Percentiles rank a stretch among this genome's conserved stretches.
phyloP scores from a whole-genome alignment of 2,888 invertebrate species.

The Spodoptera littoralis region DNA sequence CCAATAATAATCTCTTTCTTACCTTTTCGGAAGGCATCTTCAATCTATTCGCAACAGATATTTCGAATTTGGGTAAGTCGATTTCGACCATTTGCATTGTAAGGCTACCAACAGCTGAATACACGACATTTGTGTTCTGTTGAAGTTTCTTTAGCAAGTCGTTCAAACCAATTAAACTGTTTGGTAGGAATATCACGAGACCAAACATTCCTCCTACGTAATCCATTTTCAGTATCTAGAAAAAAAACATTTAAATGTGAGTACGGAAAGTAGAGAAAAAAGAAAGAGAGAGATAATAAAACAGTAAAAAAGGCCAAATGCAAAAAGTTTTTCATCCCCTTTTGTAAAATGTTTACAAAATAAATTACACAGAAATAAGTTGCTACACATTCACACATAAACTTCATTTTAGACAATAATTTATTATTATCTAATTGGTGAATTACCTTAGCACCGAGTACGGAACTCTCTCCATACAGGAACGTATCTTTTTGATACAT shows the following conservation, averaged over 20 bases:
- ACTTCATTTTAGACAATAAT: neutral
- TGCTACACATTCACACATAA: too few relatives aligned
- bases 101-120: constrained; percentile 5
- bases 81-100: constrained; percentile 6
- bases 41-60: constrained; percentile 25
- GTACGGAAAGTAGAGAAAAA: neutral
- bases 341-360: too few relatives aligned
- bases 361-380: too few relatives aligned
- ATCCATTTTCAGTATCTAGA: constrained; percentile 37
- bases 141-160: constrained; percentile 9
- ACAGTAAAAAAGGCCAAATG: too few relatives aligned
- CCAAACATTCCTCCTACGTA: constrained; percentile 4
- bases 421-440: neutral
- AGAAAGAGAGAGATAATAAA: too few relatives aligned
- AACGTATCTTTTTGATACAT: constrained; percentile 7
- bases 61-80: constrained; percentile 31
- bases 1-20: too few relatives aligned
- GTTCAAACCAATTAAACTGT: neutral
- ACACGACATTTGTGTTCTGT: neutral
- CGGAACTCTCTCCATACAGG: constrained; percentile 1
- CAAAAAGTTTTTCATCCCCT: too few relatives aligned
- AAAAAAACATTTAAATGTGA: constrained; percentile 1
- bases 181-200: constrained; percentile 30
- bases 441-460: constrained; percentile 28
- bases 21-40: constrained; percentile 25